These are phyloP conservation scores for Dorcus hopei DNA, from an alignment of 2,888 invertebrate species.

Conservation along the genomic window DNA sequence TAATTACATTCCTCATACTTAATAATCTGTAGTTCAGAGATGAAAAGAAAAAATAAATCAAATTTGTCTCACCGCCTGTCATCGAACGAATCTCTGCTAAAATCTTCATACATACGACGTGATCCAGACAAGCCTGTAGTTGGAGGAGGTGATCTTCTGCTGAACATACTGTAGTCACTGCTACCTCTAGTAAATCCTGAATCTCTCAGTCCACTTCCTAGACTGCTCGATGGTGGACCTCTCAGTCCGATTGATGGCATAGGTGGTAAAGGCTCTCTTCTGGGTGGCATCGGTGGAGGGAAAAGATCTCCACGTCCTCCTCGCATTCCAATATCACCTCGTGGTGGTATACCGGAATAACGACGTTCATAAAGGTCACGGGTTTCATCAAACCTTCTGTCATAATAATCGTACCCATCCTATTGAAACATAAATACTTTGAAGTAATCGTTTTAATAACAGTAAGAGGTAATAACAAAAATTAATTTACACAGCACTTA, in stretches of 20 bases:
- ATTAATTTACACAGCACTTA: background rate
- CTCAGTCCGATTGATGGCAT: constrained; percentile 57
- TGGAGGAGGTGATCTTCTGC: constrained; percentile 72
- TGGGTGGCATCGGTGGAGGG: constrained; percentile 67
- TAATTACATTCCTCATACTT: background rate
- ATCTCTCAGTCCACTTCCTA: constrained; percentile 63
- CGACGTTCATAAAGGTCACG: constrained; percentile 79
- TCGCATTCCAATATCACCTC: constrained; percentile 46
- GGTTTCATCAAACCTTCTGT: constrained; percentile 74
- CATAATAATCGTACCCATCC: constrained; percentile 79
- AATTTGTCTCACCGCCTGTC: constrained; percentile 66
- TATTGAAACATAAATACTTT: constrained; percentile 29
- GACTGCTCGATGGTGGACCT: constrained; percentile 60
- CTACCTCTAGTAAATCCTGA: constrained; percentile 58
- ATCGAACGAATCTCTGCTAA: constrained; percentile 84
- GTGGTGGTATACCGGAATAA: constrained; percentile 60
- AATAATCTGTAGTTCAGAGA: background rate
- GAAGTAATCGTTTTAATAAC: too few species aligned
- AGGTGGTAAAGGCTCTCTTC: constrained; percentile 74
- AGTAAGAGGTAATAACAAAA: constrained; percentile 4
- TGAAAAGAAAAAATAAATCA: background rate
- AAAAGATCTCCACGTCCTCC: constrained; percentile 63
- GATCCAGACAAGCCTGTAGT: constrained; percentile 41
- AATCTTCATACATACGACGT: constrained; percentile 78
- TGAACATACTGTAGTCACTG: constrained; percentile 76